phyloP scores from a whole-genome alignment of 2,797 vertebrate species.

The Glossophaga mutica region DNA sequence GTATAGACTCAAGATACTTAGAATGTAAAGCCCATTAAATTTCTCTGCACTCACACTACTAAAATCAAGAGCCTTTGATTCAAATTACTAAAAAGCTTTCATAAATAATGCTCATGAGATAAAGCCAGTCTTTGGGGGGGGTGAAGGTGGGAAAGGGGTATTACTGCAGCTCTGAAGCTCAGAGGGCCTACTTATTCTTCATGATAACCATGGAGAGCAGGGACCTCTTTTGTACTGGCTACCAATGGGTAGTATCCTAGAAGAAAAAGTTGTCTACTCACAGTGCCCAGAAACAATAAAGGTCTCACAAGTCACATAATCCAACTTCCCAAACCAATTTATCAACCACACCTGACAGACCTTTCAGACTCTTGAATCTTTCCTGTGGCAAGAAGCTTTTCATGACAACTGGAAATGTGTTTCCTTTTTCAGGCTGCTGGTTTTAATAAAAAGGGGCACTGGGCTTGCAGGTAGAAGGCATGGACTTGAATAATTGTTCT shows the following conservation, averaged over 20 bases:
- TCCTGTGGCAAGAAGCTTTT: not conserved
- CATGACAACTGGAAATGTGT: not conserved
- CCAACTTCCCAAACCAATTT: not conserved
- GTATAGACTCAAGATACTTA: not conserved
- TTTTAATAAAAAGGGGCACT: not conserved
- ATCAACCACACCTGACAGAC: not conserved
- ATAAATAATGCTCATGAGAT: not conserved
- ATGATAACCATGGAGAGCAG: not conserved
- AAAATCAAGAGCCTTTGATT: constrained; percentile 1
- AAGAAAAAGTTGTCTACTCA: not conserved
- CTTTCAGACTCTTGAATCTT: not conserved
- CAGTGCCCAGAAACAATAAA: not conserved
- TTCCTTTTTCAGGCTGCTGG: not conserved
- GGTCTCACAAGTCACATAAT: not conserved
- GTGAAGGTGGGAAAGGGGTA: fast-evolving
- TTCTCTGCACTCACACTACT: not conserved
- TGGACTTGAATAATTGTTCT: not conserved
- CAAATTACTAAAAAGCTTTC: not conserved
- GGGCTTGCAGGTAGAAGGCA: not conserved
- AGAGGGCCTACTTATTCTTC: not conserved
- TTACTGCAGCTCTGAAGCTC: not conserved
- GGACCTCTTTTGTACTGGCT: not conserved
- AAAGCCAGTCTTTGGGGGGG: not conserved
- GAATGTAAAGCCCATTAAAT: not conserved
- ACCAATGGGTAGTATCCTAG: not conserved